Conservation (phyloP, 2,888 invertebrate genomes). For the Creontiades dilutus region DNA sequence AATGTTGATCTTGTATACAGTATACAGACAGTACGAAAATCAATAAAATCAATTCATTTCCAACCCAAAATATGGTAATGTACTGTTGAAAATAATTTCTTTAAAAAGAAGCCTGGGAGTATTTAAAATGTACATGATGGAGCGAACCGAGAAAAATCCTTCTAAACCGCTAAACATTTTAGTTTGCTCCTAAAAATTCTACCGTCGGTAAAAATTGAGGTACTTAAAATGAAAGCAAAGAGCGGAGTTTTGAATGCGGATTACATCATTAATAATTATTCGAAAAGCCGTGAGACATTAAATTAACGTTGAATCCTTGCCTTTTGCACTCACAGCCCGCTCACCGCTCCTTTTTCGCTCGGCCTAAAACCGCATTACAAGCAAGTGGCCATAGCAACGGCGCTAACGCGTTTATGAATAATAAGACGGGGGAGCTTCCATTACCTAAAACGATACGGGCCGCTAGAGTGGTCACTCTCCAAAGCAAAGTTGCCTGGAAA, state of each 20-base stretch:
- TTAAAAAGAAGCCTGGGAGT: no score
- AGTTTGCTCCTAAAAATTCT: no score
- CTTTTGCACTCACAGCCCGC: not conserved
- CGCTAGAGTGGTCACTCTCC: slow-evolving; percentile 63
- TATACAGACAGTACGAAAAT: no score
- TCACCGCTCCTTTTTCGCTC: slow-evolving; percentile 36
- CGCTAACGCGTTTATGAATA: slow-evolving; percentile 71
- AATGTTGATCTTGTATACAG: no score
- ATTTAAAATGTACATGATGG: no score
- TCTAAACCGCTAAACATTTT: no score
- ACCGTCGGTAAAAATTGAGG: no score
- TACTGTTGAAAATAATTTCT: no score
- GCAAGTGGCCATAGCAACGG: slow-evolving; percentile 49
- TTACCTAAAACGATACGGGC: slow-evolving; percentile 70
- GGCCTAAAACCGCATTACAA: slow-evolving; percentile 14
- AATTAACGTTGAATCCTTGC: slow-evolving; percentile 11
- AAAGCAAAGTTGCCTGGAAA: slow-evolving; percentile 54
- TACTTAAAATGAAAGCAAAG: not conserved
- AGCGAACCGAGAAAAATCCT: no score
- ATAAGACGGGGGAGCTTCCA: slow-evolving; percentile 67
- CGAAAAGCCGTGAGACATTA: not conserved
- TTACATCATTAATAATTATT: slow-evolving; percentile 19
- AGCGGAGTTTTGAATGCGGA: slow-evolving; percentile 6
- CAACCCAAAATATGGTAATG: no score
- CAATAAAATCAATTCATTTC: no score